These are phyloP conservation scores for Eurytoma californica DNA, from an alignment of 2,888 invertebrate species.

Conservation along the genomic window DNA sequence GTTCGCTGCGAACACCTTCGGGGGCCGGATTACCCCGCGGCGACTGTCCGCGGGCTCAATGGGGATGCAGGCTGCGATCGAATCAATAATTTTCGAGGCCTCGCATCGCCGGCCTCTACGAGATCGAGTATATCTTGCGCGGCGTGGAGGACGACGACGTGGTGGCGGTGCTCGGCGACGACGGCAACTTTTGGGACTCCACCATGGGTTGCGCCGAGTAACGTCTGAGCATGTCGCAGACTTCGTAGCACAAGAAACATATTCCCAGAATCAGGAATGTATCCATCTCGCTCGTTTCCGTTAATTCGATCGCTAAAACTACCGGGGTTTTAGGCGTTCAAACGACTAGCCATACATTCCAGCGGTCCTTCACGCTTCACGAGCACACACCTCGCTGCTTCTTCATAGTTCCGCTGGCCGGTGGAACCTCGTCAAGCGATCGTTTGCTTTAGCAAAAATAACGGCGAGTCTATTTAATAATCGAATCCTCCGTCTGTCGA, in stretches of 20 bases:
- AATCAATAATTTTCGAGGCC: background rate
- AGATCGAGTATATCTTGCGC: conserved; percentile 74
- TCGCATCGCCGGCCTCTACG: conserved; percentile 64
- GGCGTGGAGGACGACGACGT: conserved; percentile 68
- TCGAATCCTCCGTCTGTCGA: background rate
- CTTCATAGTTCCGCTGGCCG: background rate
- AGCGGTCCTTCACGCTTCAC: background rate
- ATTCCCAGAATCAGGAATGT: conserved; percentile 82
- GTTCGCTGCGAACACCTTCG: background rate
- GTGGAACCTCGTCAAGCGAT: background rate
- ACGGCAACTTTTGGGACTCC: conserved; percentile 63
- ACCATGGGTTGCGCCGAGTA: conserved; percentile 67
- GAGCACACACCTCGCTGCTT: background rate
- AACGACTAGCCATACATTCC: conserved; percentile 8
- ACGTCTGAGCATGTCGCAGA: conserved; percentile 79
- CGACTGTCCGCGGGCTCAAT: background rate
- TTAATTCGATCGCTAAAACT: conserved; percentile 18
- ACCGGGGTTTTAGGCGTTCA: background rate
- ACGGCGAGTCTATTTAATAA: background rate
- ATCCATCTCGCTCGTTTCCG: conserved; percentile 77
- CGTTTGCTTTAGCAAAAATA: background rate
- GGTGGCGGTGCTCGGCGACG: conserved; percentile 66
- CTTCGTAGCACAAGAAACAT: conserved; percentile 82
- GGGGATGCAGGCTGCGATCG: background rate
- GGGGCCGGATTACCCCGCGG: background rate